Evolutionary conservation across 2,113 vertebrate genomes (phyloP), one percentile per base, ranked within the genome.

Genomic region (Crotalus tigris): DNA sequence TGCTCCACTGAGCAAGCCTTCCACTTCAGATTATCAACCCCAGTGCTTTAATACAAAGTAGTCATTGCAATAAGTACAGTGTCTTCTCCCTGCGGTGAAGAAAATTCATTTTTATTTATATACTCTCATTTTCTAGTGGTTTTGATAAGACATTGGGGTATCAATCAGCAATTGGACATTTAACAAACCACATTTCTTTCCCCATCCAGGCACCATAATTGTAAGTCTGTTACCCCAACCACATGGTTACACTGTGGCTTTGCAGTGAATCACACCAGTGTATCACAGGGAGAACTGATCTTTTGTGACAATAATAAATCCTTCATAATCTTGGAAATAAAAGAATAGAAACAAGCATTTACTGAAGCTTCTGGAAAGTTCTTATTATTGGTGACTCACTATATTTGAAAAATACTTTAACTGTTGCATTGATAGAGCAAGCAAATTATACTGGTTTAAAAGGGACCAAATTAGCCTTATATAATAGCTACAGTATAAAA

Each of bases 351-450:
- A 23, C 93, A 92, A 61, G n/a, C 86, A 89, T 87, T 39, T 90
- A 91, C 86, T 55, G 24, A 64, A 59, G 39, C 9, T 19, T 3
- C 61, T 54, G 88, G 81, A 39, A 59, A 91, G 69, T 55, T 46
- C n/a, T 85, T 92, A 75, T 46, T 92, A 90, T 44, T 90, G 53
- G 53, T 91, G 91, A 39, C 69, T 94, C 88, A 4, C 39, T 89
- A 49, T 33, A 23, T 58, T n/a, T 85, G 3, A 69, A 92, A 64
- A 90, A 90, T 92, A 87, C 59, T 29, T 57, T 94, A 51, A 85
- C 90, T 93, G 85, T 64, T 90, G 87, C 85, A 53, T 17, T 59
- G 53, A n/a, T 29, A 86, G 85, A 85, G 55, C 94, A 61, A 94
- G 58, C 9, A 46, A 92, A 95, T 92, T 46, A 75, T 55, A 46